Conservation (phyloP, 2,888 invertebrate species). For the Drosophila macrothrix region DNA sequence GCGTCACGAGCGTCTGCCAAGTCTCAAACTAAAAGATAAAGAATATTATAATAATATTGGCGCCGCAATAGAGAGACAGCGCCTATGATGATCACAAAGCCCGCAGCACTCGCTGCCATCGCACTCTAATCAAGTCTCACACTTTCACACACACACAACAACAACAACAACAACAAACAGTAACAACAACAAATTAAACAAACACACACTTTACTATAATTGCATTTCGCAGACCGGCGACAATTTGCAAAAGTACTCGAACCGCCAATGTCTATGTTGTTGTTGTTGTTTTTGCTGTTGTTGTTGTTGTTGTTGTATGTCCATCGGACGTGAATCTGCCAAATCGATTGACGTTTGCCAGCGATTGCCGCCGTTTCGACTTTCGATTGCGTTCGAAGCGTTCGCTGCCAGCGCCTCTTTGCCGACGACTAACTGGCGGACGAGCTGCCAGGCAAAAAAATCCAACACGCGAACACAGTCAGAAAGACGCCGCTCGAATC, state of each 20-base stretch:
- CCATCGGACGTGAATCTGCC: constrained; percentile 53
- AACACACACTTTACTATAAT: constrained; percentile 18
- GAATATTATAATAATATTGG: constrained; percentile 32
- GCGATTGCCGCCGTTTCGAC: constrained; percentile 32
- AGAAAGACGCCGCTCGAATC: constrained; percentile 61
- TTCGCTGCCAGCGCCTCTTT: constrained; percentile 52
- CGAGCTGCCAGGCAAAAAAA: constrained; percentile 30
- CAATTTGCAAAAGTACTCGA: constrained; percentile 38
- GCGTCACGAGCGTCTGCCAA: constrained; percentile 61
- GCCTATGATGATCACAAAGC: constrained; percentile 30
- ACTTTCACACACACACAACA: constrained; percentile 45
- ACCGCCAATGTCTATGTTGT: constrained; percentile 7
- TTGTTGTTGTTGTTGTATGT: constrained; percentile 1
- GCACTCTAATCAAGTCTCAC: constrained; percentile 28
- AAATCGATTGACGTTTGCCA: constrained; percentile 51
- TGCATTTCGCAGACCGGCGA: constrained; percentile 45
- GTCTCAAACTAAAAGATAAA: constrained; percentile 16
- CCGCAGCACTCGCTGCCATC: constrained; percentile 27
- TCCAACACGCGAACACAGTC: constrained; percentile 46
- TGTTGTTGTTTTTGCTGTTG: background rate
- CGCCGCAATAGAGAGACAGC: constrained; percentile 3
- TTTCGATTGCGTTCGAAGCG: constrained; percentile 38
- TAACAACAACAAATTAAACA: background rate
- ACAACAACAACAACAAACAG: constrained; percentile 19
- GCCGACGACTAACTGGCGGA: constrained; percentile 46